Evolutionary conservation across 2,797 vertebrate genomes (phyloP).

Genomic region (Arctocebus calabarensis): DNA sequence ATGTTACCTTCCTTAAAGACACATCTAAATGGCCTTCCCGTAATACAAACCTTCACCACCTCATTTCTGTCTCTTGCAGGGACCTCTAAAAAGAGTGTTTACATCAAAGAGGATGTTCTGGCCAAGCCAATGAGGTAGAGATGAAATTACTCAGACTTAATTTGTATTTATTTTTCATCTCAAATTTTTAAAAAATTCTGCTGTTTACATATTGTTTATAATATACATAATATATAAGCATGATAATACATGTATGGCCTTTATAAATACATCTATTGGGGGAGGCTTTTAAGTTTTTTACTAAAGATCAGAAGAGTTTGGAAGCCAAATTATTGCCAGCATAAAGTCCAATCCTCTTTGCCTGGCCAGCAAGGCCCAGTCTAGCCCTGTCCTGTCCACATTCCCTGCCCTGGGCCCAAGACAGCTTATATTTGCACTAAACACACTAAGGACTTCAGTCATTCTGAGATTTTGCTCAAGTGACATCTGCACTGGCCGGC

Average conservation of each 20-base stretch:
- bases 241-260: neutral
- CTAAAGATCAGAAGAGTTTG: neutral
- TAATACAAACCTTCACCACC: neutral
- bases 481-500: neutral
- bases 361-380: neutral
- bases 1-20: neutral
- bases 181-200: neutral
- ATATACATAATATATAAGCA: neutral
- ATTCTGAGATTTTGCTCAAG: neutral
- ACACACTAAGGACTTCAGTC: neutral
- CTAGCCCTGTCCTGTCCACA: rapidly evolving
- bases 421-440: neutral
- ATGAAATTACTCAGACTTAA: neutral
- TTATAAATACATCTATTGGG: neutral
- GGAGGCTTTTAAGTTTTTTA: neutral
- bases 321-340: neutral
- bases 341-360: neutral
- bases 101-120: neutral
- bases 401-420: neutral
- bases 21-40: no score
- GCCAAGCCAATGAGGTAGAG: neutral
- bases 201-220: neutral
- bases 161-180: neutral
- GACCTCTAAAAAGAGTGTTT: neutral
- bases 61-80: neutral